phyloP scores from a whole-genome alignment of 2,113 vertebrate species.

The Empidonax alnorum region DNA sequence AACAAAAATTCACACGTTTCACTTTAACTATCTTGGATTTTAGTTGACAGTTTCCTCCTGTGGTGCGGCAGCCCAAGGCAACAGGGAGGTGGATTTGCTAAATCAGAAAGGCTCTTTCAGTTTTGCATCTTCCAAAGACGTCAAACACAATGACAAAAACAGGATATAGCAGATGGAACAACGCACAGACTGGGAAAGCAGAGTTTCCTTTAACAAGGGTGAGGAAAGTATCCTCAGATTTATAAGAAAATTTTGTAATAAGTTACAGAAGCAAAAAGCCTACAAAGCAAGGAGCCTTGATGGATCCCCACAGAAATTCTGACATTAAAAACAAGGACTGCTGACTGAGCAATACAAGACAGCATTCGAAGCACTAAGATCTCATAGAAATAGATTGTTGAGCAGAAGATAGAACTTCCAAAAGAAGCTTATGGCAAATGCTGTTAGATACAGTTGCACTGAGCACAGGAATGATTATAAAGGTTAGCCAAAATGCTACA shows the following conservation, averaged over 20 bases:
- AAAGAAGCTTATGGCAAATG: not conserved
- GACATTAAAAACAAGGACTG: not conserved
- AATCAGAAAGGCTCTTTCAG: not conserved
- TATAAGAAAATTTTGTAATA: not conserved
- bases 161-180: not conserved
- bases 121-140: not conserved
- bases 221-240: not conserved
- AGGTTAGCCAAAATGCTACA: not conserved
- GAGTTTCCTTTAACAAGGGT: not conserved
- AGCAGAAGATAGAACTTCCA: not conserved
- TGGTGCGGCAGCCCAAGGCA: not conserved
- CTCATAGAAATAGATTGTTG: not conserved
- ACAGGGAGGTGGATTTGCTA: not conserved
- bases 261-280: not conserved
- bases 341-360: not conserved
- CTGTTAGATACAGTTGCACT: not conserved
- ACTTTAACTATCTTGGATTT: not conserved
- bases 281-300: not conserved
- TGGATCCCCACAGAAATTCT: not conserved
- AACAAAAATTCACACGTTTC: not conserved
- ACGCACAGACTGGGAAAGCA: not conserved
- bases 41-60: not conserved
- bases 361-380: not conserved
- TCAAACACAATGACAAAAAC: not conserved
- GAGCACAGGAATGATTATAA: rapidly evolving